A percentile compares a stretch with the other conserved stretches of the same genome.
phyloP scores from a whole-genome alignment of 2,797 vertebrate species.

The Eulemur mongoz region DNA sequence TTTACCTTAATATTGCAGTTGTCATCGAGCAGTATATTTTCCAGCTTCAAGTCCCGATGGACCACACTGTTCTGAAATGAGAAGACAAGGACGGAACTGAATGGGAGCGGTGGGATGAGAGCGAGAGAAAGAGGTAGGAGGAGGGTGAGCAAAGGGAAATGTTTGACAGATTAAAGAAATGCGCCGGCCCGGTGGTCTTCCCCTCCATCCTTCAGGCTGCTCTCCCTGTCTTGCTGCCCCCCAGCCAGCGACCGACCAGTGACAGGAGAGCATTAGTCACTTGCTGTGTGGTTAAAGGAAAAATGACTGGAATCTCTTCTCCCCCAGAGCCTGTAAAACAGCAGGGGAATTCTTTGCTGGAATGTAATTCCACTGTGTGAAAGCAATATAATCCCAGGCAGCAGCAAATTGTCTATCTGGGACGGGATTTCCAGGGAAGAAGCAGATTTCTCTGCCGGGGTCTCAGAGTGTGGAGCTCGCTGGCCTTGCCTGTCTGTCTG shows the following conservation, averaged over 20 bases:
- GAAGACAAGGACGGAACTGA: conserved; percentile 22
- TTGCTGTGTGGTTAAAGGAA: conserved; percentile 86
- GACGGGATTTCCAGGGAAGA: conserved; percentile 76
- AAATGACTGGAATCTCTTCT: conserved; percentile 88
- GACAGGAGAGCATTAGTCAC: conserved; percentile 84
- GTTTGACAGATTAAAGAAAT: conserved; percentile 72
- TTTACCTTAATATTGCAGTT: conserved; percentile 99
- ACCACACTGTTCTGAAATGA: conserved; percentile 96
- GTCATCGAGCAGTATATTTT: conserved; percentile 99
- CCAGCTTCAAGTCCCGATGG: conserved; percentile 99
- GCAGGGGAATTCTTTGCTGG: conserved; percentile 73
- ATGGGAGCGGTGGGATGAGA: background rate
- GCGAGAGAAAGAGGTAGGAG: background rate
- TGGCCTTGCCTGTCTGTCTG: conserved; percentile 4
- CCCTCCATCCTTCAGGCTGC: conserved; percentile 75
- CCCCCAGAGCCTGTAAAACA: conserved; percentile 85
- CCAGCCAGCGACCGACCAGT: conserved; percentile 69
- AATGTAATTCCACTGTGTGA: conserved; percentile 82
- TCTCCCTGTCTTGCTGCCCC: conserved; percentile 77
- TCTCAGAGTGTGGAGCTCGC: conserved; percentile 7
- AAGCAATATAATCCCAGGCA: conserved; percentile 79
- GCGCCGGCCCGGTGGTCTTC: conserved; percentile 81
- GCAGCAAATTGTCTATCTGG: conserved; percentile 77
- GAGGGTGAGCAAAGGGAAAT: conserved; percentile 32
- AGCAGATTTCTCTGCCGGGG: conserved; percentile 65